Base-by-base conservation (phyloP, 2,113 vertebrate genomes). In the Petrocephalus zakoni region DNA sequence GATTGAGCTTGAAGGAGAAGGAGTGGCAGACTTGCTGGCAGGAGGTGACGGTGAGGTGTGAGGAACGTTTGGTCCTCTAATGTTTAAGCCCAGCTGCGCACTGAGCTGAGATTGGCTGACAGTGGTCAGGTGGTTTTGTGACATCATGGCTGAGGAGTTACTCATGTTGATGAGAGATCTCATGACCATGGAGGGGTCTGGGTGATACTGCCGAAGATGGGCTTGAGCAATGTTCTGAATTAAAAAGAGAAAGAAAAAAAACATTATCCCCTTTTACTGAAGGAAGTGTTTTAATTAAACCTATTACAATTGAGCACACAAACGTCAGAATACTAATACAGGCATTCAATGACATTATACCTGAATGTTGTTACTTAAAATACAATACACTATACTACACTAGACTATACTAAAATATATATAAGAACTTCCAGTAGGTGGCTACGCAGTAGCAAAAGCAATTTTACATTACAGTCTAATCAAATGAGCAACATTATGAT, bases 91-190 rank as follows among this genome's bases (percentile, higher is more conserved):
- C 93, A 99, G 82, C 94, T 98, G 98, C 0, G 97, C 94, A 0
- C 97, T 99, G 89, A 99, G 96, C 92, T 99, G 98, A 46, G 98
- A 98, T 90, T 99, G 98, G 96, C 98, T 99, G 93, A 99, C 99
- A 92, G 98, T 99, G 92, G 97, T 97, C 89, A 99, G 96, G 94
- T 99, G 98, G 92, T 96, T 96, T 13, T 96, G 94, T 89, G 98
- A 93, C 95, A 99, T 95, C 92, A 99, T 96, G 89, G 96, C 97
- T 55, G 97, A 95, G 49, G 97, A 96, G 83, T 97, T 97, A 0
- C 96, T 96, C 97, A 99, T 98, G 86, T 96, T 98, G 90, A 98
- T 97, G 89, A 99, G 97, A 0, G 98, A 98, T 87, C 98, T 96
- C 98, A 99, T 99, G 88, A 98, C 96, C 97, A 99, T 95, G 87